These are phyloP conservation scores for Melitaea athalia DNA, from an alignment of 2,888 invertebrate genomes.

Conservation along the genomic window DNA sequence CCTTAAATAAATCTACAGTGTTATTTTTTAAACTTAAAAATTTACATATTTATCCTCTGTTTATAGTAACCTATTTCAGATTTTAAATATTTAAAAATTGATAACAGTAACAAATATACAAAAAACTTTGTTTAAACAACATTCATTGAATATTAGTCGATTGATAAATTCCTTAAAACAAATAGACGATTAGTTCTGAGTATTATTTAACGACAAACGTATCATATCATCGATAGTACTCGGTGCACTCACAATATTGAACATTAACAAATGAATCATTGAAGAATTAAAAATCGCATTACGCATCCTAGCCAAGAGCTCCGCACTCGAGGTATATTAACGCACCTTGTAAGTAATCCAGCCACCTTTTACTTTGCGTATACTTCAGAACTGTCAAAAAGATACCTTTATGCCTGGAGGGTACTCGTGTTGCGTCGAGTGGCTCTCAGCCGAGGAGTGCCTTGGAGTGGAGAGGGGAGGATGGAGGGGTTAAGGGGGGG, in stretches of 20 bases:
- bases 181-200: neutral
- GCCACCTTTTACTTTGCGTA: slow-evolving; percentile 32
- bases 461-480: slow-evolving; percentile 43
- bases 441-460: slow-evolving; percentile 43
- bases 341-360: slow-evolving; percentile 37
- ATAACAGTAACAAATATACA: too few relatives aligned
- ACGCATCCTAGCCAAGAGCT: slow-evolving; percentile 5
- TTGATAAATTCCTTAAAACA: neutral
- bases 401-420: slow-evolving; percentile 64
- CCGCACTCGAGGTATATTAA: slow-evolving; percentile 20
- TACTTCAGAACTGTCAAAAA: slow-evolving; percentile 58
- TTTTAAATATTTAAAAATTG: too few relatives aligned
- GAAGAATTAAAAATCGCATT: slow-evolving; percentile 3
- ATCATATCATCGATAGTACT: slow-evolving; percentile 1
- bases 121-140: too few relatives aligned
- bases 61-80: too few relatives aligned
- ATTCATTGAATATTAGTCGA: neutral
- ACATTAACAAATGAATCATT: slow-evolving; percentile 3
- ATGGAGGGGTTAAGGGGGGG: slow-evolving; percentile 40
- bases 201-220: neutral
- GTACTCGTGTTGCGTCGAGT: slow-evolving; percentile 49
- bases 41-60: too few relatives aligned
- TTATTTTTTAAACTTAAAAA: too few relatives aligned
- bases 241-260: neutral
- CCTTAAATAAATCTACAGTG: too few relatives aligned